Conservation (phyloP, 2,113 vertebrate species). For the Leptocoma aspasia region DNA sequence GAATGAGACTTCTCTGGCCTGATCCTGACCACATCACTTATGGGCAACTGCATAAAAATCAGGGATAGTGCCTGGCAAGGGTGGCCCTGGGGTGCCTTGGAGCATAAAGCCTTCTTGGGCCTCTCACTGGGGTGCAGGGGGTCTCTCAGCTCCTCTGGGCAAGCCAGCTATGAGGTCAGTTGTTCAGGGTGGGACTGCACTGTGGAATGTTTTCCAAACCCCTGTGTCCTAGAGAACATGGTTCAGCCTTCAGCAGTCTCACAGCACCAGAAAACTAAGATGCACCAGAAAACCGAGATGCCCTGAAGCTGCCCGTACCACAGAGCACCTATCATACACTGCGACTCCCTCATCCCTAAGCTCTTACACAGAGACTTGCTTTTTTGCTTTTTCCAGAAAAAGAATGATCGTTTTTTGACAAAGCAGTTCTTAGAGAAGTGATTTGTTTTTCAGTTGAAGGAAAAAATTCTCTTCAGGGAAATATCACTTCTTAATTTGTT, state of each 20-base stretch:
- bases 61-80: not conserved
- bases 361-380: not conserved
- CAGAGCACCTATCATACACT: not conserved
- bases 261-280: not conserved
- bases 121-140: not conserved
- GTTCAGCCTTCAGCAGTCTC: not conserved
- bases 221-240: not conserved
- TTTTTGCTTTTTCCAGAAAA: not conserved
- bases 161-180: accelerated
- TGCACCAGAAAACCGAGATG: not conserved
- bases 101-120: not conserved
- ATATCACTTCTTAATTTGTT: not conserved
- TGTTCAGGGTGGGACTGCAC: not conserved
- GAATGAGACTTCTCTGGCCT: not conserved
- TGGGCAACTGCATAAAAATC: not conserved
- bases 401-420: not conserved
- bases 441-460: not conserved
- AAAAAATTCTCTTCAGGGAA: not conserved
- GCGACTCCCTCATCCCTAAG: not conserved
- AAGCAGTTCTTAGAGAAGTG: not conserved
- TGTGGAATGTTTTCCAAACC: accelerated
- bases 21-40: accelerated
- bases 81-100: no score
- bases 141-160: not conserved
- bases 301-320: not conserved